Evolutionary conservation across 2,888 invertebrate genomes (phyloP).

Genomic region (Ptilodon capucinus): DNA sequence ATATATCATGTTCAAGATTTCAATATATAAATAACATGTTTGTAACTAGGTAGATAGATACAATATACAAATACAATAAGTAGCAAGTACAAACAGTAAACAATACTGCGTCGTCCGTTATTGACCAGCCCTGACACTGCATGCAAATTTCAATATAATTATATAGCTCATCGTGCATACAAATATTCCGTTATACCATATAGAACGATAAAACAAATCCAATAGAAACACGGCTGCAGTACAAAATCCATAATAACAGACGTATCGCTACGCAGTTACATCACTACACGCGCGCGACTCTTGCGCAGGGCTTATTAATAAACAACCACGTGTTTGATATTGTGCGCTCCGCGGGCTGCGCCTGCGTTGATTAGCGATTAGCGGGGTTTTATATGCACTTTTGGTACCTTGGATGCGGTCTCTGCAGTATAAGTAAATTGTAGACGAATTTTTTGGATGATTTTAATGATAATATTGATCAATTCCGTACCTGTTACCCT

Average conservation of each 20-base stretch:
- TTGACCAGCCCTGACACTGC: constrained; percentile 1
- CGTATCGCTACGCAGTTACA: constrained; percentile 59
- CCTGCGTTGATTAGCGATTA: constrained; percentile 20
- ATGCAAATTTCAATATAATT: constrained; percentile 2
- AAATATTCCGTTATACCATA: constrained; percentile 11
- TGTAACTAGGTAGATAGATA: background rate
- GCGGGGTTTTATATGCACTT: constrained; percentile 12
- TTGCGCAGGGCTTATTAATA: constrained; percentile 72
- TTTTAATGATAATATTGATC: too few relatives aligned
- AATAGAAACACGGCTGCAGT: constrained; percentile 3
- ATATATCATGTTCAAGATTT: too few relatives aligned
- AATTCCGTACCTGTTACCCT: too few relatives aligned
- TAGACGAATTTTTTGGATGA: too few relatives aligned
- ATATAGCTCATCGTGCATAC: constrained; percentile 1
- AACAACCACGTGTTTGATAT: constrained; percentile 70
- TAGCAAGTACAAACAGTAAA: background rate
- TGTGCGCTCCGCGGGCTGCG: constrained; percentile 39
- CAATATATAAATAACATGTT: background rate
- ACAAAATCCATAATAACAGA: constrained; percentile 32
- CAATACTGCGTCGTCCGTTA: background rate
- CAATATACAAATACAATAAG: background rate
- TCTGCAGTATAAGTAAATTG: too few relatives aligned
- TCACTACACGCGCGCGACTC: constrained; percentile 68
- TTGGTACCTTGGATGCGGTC: too few relatives aligned
- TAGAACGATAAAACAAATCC: constrained; percentile 16